Percentiles rank a stretch among this genome's conserved stretches.
These are phyloP conservation scores for Aeoliscus strigatus DNA, from an alignment of 2,797 vertebrate genomes.

Conservation along the genomic window DNA sequence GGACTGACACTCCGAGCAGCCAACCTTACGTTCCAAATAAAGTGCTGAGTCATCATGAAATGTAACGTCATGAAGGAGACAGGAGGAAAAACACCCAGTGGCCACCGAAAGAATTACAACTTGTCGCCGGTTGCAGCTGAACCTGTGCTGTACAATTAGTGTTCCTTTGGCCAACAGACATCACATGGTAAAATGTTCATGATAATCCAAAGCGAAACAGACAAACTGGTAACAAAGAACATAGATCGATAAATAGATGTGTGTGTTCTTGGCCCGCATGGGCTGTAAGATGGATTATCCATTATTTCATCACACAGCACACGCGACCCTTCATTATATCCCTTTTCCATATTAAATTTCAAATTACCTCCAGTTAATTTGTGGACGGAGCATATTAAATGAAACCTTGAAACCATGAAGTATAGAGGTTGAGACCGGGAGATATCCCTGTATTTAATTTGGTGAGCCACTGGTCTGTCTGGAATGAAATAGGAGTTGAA, in stretches of 20 bases:
- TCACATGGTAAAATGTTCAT: too few species aligned
- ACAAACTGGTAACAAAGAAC: too few species aligned
- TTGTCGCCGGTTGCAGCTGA: too few species aligned
- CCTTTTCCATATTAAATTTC: conserved; percentile 64
- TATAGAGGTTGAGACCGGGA: conserved; percentile 57
- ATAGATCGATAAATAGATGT: neutral
- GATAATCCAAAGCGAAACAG: too few species aligned
- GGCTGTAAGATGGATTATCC: conserved; percentile 53
- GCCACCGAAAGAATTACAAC: too few species aligned
- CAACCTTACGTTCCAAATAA: too few species aligned
- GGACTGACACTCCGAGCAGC: too few species aligned
- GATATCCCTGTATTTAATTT: conserved; percentile 62
- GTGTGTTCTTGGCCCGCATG: conserved; percentile 21
- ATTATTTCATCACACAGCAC: conserved; percentile 53
- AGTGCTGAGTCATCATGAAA: too few species aligned
- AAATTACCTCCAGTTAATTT: conserved; percentile 70
- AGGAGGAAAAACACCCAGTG: too few species aligned
- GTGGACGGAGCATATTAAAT: conserved; percentile 67
- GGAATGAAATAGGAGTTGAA: conserved; percentile 59
- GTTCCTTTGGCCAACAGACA: too few species aligned
- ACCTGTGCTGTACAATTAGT: too few species aligned
- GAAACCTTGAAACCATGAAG: conserved; percentile 68
- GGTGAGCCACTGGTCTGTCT: conserved; percentile 51
- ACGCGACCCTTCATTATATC: conserved; percentile 60
- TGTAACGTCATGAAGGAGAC: too few species aligned